Conservation (phyloP, 2,113 vertebrate species). For the Cebidichthys violaceus region DNA sequence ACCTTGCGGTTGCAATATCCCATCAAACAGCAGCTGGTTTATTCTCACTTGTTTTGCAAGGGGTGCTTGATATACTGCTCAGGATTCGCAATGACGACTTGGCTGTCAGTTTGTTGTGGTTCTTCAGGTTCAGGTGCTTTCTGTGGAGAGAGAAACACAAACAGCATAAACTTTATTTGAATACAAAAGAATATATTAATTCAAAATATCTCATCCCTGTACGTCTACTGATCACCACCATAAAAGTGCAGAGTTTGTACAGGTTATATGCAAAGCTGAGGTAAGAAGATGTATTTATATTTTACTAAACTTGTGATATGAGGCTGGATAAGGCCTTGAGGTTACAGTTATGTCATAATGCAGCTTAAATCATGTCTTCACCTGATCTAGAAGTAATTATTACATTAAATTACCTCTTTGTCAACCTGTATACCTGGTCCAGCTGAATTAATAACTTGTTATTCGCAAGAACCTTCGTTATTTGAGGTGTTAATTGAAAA, state of each 20-base stretch:
- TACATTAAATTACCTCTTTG: too few species aligned
- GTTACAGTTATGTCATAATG: neutral
- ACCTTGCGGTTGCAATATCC: neutral
- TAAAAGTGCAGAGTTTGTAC: neutral
- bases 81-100: slow-evolving; percentile 72
- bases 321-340: neutral
- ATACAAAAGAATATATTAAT: neutral
- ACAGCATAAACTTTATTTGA: neutral
- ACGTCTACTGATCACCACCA: neutral
- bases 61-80: slow-evolving; percentile 87
- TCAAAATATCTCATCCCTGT: neutral
- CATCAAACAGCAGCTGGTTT: slow-evolving; percentile 12
- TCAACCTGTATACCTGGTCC: neutral
- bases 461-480: neutral
- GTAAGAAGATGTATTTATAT: neutral
- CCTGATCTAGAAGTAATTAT: neutral
- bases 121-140: slow-evolving; percentile 84
- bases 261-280: neutral
- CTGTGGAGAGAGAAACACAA: slow-evolving; percentile 55
- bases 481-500: neutral
- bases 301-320: neutral
- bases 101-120: slow-evolving; percentile 63
- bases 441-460: neutral
- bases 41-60: slow-evolving; percentile 85
- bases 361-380: neutral